These are phyloP conservation scores for Pelodytes ibericus DNA, from an alignment of 2,797 vertebrate species.

Conservation along the genomic window DNA sequence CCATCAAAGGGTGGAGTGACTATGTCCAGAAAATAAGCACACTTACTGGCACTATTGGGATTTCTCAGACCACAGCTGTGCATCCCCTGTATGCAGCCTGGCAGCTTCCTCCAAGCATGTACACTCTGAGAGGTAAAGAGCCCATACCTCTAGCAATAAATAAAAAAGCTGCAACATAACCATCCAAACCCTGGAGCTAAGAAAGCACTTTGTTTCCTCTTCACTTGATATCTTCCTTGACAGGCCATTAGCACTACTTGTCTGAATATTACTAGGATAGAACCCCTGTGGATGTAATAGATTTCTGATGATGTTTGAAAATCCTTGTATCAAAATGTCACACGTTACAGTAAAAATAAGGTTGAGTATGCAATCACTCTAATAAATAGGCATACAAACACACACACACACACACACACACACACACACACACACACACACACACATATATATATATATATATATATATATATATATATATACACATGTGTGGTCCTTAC, in stretches of 20 bases:
- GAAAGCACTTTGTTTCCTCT: slow-evolving; percentile 60
- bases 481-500: no score
- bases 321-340: no score
- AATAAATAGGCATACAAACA: no score
- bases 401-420: no score
- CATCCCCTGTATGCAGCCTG: slow-evolving; percentile 56
- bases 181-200: slow-evolving; percentile 66
- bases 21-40: slow-evolving; percentile 6
- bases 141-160: slow-evolving; percentile 25
- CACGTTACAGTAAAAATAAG: no score
- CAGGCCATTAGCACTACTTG: slow-evolving; percentile 59
- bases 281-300: slow-evolving; percentile 64
- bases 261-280: slow-evolving; percentile 59
- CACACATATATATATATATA: no score
- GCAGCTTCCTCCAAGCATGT: slow-evolving; percentile 55
- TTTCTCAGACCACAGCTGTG: slow-evolving; percentile 28
- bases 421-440: no score
- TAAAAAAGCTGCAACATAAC: slow-evolving; percentile 61
- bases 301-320: slow-evolving; percentile 64
- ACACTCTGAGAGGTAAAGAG: slow-evolving; percentile 55
- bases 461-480: no score
- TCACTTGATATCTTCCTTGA: slow-evolving; percentile 58
- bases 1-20: no score
- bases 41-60: slow-evolving; percentile 45
- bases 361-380: no score